A percentile compares a stretch with the other conserved stretches of the same genome.
Evolutionary conservation across 2,797 vertebrate genomes (phyloP).

Genomic region (Hippocampus kuda): DNA sequence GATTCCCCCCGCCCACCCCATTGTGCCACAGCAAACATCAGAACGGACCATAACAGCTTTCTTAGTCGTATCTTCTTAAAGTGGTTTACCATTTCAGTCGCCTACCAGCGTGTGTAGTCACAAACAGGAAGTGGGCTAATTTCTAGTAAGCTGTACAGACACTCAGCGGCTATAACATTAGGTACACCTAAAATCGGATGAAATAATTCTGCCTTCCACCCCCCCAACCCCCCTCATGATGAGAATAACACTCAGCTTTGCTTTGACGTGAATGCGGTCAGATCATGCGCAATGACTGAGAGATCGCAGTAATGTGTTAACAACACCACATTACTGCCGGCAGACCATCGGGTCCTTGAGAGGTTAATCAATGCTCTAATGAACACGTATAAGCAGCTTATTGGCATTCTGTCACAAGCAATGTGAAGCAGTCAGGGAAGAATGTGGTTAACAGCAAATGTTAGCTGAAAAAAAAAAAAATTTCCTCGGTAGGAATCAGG

Average conservation of each 20-base stretch:
- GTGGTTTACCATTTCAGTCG: not conserved
- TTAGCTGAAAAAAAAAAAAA: slow-evolving; percentile 40
- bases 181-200: not conserved
- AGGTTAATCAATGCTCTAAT: slow-evolving; percentile 53
- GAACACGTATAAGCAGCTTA: slow-evolving; percentile 50
- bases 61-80: not conserved
- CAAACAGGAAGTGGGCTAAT: slow-evolving; percentile 2
- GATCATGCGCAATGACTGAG: slow-evolving; percentile 8
- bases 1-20: not conserved
- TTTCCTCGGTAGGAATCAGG: slow-evolving; percentile 41
- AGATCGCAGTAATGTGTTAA: slow-evolving; percentile 11
- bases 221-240: not conserved
- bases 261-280: not conserved
- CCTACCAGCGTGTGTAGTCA: not conserved
- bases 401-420: slow-evolving; percentile 55
- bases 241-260: not conserved
- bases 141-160: not conserved
- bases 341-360: slow-evolving; percentile 37
- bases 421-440: slow-evolving; percentile 38
- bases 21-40: not conserved
- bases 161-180: not conserved
- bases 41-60: not conserved
- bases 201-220: not conserved
- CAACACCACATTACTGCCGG: slow-evolving; percentile 23
- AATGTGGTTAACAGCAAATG: slow-evolving; percentile 42